Evolutionary conservation across 2,113 vertebrate genomes (phyloP), one percentile per base, ranked within the genome.

Genomic region (Actinemys pallida): DNA sequence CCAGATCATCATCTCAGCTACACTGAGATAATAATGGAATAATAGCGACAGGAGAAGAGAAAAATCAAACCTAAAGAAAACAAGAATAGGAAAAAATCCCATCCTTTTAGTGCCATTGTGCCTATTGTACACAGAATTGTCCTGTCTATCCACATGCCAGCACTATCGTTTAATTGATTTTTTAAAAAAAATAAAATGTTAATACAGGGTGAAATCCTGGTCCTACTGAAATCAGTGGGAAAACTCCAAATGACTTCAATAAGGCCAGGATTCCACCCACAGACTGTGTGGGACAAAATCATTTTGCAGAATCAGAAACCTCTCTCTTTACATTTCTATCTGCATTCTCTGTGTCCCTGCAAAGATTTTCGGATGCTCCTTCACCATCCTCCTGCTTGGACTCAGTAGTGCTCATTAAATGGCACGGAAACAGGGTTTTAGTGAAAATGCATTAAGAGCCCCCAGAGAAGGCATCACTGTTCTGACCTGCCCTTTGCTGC

Each of bases 241-340:
- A 47, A 81, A 0, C 2, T 39, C 65, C 19, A 10, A 22, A 3
- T 39, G 13, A 3, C 6, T 52, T 9, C 2, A 29, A 25, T 8
- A 82, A 57, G 59, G 12, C 91, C 69, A 45, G 75, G 57, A 42
- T 20, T 0, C 62, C 79, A 25, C 42, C 62, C 86, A 52, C 24
- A 79, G 42, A 5, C 27, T 27, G 3, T 8, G 29, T 4, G 25
- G 25, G 49, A 31, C 20, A 5, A 45, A 2, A 25, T 25, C 47
- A 6, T 0, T 0, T 50, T 81, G 72, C 84, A n/a, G 8, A 1
- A n/a, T 84, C 13, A 31, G 87, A 47, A 27, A 11, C 25, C 22
- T 8, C 72, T 8, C 16, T 85, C 17, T 53, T 52, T 24, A 11
- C 22, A 0, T 80, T 75, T 45, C 50, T 45, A 82, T 20, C 5